Conservation (phyloP, 1,140 invertebrate genomes). For the Scaptomyza pallida region DNA sequence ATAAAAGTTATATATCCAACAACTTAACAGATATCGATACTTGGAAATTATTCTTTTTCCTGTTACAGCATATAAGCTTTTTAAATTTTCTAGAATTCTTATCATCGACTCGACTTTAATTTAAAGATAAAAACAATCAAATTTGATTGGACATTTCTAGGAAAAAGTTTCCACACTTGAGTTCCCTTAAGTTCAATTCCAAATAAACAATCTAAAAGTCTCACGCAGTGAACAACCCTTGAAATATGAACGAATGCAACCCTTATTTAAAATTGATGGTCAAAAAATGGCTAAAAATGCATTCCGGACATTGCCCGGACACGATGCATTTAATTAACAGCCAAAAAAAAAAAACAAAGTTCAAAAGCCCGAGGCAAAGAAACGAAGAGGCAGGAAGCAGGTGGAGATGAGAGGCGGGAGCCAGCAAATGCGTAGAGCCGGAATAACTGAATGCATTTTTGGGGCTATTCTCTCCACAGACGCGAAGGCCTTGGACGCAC, state of each 20-base stretch:
- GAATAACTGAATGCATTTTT: constrained; percentile 32
- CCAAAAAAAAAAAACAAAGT: constrained; percentile 8
- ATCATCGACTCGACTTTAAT: too few relatives aligned
- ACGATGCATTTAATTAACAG: constrained; percentile 71
- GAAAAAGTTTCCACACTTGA: too few relatives aligned
- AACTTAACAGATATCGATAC: too few relatives aligned
- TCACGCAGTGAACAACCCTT: constrained; percentile 7
- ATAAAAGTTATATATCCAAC: too few relatives aligned
- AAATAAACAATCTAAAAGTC: background rate
- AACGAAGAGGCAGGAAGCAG: background rate
- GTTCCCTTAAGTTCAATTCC: background rate
- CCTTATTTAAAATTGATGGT: constrained; percentile 34
- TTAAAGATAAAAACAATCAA: too few relatives aligned
- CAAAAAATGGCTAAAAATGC: constrained; percentile 40
- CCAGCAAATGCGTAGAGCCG: background rate
- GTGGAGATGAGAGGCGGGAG: background rate
- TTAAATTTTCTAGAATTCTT: too few relatives aligned
- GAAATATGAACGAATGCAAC: constrained; percentile 14
- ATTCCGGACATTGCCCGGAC: constrained; percentile 32
- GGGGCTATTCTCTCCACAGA: background rate
- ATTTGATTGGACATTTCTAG: too few relatives aligned
- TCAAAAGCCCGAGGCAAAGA: background rate
- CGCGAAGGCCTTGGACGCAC: constrained; percentile 32
- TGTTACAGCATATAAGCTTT: too few relatives aligned
- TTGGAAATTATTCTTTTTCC: too few relatives aligned